Evolutionary conservation across 2,888 invertebrate species (phyloP).

Genomic region (Rhodophaea formosa): DNA sequence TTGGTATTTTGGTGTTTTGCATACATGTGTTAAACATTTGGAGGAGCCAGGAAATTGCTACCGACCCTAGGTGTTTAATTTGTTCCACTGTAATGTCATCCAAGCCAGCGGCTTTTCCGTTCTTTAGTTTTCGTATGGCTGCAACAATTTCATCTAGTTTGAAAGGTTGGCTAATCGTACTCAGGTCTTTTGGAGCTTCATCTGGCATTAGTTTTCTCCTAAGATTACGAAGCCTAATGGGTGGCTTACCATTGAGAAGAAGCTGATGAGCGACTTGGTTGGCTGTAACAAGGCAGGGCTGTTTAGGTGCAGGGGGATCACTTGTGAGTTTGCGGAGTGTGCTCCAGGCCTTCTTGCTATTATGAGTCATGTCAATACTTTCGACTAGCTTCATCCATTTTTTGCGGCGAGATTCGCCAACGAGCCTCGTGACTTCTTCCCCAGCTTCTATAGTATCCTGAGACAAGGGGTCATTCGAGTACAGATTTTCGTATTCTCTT

Average conservation of each 20-base stretch:
- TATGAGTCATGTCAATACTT: too few species aligned
- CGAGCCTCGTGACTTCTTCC: neutral
- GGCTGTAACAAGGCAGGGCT: neutral
- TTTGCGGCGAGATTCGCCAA: neutral
- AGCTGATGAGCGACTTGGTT: neutral
- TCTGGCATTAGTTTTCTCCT: too few species aligned
- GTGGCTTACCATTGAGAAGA: neutral
- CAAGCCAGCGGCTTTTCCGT: neutral
- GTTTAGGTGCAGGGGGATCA: neutral
- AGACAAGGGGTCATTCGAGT: neutral
- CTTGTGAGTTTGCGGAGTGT: neutral
- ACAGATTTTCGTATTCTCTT: neutral
- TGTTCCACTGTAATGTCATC: neutral
- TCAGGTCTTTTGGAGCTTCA: too few species aligned
- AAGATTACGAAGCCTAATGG: neutral
- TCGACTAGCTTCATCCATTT: neutral
- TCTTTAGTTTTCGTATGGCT: neutral
- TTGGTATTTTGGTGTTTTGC: too few species aligned
- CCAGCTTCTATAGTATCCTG: neutral
- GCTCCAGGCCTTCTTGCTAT: too few species aligned
- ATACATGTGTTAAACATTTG: too few species aligned
- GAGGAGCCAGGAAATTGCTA: too few species aligned
- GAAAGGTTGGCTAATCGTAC: neutral
- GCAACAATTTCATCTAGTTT: neutral
- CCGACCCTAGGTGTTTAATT: neutral